Evolutionary conservation across 2,888 invertebrate genomes (phyloP), one percentile per base, ranked within the genome.

Genomic region (Calephelis perditalis): DNA sequence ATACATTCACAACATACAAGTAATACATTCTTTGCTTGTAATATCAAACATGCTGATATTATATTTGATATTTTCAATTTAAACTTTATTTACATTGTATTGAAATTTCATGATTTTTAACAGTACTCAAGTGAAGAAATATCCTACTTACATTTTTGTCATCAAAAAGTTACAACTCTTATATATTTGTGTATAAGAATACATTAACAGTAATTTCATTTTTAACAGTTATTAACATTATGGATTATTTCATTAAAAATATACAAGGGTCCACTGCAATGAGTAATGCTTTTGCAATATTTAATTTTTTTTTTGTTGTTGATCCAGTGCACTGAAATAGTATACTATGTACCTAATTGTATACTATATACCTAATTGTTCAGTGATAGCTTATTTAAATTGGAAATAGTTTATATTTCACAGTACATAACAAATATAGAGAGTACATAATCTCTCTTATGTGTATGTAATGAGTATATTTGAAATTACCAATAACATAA

Each of bases 41-140:
- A 52, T 6, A 35, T 9, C 10, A 35, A 52, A 35, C 15, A 15
- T 15, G 8, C 26, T 49, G 35, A 35, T 26, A 26, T 10, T 52
- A 52, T 10, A 3, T 52, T 35, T 52, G 35, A 52, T 26, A 35
- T 40, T 40, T 40, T 40, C 40, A 52, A 35, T 52, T 49, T 49
- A 26, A 26, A 26, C 15, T 49, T 49, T 26, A 52, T 52, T 52
- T 52, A 52, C 52, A 52, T 11, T 52, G 35, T 52, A 52, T 35
- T 35, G 11, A 52, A 52, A 15, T 26, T 49, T 52, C 26, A 52
- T 26, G 35, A 26, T 52, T 52, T 52, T 40, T 40, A 40, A 52
- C 15, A 52, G 11, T 35, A 35, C 52, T 52, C 35, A 52, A 49
- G 35, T 52, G 35, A 11, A 52, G 35, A 5, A 2, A 52, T 52